Percentiles rank a stretch among this genome's conserved stretches.
Evolutionary conservation across 2,113 vertebrate genomes (phyloP).

Genomic region (Heteronetta atricapilla): DNA sequence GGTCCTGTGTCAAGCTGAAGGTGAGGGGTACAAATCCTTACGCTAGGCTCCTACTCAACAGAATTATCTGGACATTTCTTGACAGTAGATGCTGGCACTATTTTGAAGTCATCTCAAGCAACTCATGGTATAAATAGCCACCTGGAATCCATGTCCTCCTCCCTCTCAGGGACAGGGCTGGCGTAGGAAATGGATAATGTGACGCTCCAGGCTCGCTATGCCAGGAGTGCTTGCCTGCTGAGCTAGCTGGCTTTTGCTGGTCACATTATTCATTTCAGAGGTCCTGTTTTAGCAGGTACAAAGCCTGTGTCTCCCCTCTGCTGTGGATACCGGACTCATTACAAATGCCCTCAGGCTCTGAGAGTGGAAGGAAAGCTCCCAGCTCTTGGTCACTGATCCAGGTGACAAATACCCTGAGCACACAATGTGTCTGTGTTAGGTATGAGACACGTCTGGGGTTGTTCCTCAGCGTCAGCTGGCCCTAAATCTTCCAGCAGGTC

Average conservation of each 20-base stretch:
- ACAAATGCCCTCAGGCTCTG: neutral
- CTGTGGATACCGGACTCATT: conserved; percentile 18
- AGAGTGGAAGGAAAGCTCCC: neutral
- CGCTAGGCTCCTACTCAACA: neutral
- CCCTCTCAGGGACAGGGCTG: neutral
- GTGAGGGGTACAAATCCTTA: neutral
- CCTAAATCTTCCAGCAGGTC: neutral
- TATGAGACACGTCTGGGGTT: neutral
- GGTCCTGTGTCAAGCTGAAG: neutral
- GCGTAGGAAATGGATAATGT: neutral
- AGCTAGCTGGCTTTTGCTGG: conserved; percentile 43
- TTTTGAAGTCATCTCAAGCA: neutral
- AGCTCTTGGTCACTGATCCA: neutral
- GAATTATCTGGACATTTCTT: neutral
- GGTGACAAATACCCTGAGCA: neutral
- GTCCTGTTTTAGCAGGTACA: conserved; percentile 38
- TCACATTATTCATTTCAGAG: conserved; percentile 20
- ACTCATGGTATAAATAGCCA: conserved; percentile 33
- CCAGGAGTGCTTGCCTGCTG: conserved; percentile 32
- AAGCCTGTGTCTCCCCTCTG: neutral
- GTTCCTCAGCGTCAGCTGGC: neutral
- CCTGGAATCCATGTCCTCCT: accelerated
- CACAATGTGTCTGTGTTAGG: neutral
- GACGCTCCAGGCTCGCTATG: neutral
- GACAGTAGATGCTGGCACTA: neutral